These are phyloP conservation scores for Phylloscopus whistleri DNA, from an alignment of 2,113 vertebrate species.

Conservation along the genomic window DNA sequence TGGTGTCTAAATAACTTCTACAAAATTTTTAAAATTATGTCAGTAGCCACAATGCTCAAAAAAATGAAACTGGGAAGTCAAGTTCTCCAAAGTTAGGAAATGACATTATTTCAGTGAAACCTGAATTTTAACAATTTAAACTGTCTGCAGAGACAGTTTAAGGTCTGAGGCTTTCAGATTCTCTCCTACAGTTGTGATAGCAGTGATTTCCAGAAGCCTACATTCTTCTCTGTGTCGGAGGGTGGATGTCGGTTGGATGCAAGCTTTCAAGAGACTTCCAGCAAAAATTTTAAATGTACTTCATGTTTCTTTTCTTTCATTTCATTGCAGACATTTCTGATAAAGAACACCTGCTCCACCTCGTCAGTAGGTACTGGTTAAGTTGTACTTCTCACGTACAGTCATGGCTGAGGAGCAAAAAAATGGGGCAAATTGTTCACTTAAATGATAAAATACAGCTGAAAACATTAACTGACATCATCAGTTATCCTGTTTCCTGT, in stretches of 20 bases:
- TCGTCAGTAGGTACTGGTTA: neutral
- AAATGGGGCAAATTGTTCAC: neutral
- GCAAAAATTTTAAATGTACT: neutral
- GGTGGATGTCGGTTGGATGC: neutral
- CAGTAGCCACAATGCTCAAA: neutral
- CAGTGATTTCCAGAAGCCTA: neutral
- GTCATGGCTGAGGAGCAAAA: neutral
- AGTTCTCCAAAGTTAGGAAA: neutral
- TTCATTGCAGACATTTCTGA: neutral
- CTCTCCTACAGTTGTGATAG: neutral
- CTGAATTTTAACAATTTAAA: neutral
- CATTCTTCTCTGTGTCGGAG: neutral
- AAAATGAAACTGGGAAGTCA: neutral
- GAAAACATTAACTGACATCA: neutral
- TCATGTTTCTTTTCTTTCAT: neutral
- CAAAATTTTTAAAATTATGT: neutral
- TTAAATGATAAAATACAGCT: neutral
- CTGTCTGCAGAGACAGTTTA: neutral
- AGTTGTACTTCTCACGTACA: neutral
- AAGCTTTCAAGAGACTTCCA: neutral
- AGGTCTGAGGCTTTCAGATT: neutral
- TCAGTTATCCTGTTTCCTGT: neutral
- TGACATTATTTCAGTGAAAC: neutral
- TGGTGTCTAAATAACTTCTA: neutral
- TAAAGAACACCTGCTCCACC: neutral